Conservation (phyloP, 2,113 vertebrate genomes). For the Brienomyrus brachyistius region DNA sequence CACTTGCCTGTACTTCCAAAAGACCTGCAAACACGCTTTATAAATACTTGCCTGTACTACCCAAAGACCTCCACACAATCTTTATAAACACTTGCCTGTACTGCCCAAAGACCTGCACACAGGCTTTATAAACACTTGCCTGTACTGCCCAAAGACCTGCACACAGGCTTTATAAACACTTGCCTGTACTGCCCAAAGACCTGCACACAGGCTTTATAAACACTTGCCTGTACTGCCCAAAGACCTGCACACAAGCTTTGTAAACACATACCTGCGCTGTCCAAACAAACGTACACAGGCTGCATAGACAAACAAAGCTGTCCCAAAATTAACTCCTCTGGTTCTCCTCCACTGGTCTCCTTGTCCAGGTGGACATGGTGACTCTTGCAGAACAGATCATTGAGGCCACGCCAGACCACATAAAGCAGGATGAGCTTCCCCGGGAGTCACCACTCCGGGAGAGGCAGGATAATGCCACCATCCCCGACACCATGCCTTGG, state of each 20-base stretch:
- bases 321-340: not conserved
- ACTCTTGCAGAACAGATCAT: constrained; percentile 82
- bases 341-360: not conserved
- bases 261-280: not conserved
- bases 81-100: no score
- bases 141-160: not conserved
- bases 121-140: not conserved
- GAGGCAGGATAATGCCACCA: constrained; percentile 60
- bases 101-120: no score
- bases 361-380: constrained; percentile 79
- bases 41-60: not conserved
- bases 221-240: not conserved
- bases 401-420: constrained; percentile 79
- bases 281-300: not conserved
- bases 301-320: not conserved
- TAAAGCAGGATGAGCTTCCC: constrained; percentile 77
- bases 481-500: constrained; percentile 79
- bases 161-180: not conserved
- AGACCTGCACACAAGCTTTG: not conserved
- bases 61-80: not conserved
- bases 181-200: not conserved
- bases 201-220: not conserved
- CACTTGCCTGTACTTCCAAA: not conserved
- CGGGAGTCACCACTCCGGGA: constrained; percentile 63
- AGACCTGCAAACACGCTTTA: not conserved